Evolutionary conservation across 1,140 invertebrate genomes (phyloP).

Genomic region (Episyrphus balteatus): DNA sequence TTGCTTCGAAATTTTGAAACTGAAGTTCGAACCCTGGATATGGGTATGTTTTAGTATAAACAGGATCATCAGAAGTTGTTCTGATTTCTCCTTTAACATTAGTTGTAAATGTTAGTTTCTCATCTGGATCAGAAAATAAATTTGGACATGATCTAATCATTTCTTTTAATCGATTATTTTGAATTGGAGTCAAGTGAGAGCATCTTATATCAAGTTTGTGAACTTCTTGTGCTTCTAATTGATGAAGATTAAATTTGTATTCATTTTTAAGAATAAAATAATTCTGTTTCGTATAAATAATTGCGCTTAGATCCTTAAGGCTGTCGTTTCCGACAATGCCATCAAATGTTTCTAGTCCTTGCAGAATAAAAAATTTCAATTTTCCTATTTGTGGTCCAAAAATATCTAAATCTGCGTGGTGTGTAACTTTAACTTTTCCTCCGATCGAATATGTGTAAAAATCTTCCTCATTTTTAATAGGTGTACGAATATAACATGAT

Average conservation of each 20-base stretch:
- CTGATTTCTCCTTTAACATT: conserved; percentile 4
- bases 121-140: conserved; percentile 3
- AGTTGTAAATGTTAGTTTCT: too few species aligned
- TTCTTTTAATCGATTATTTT: not conserved
- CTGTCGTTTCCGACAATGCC: not conserved
- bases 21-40: too few species aligned
- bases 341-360: not conserved
- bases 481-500: too few species aligned
- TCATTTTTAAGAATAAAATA: not conserved
- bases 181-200: not conserved
- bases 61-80: conserved; percentile 3
- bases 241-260: too few species aligned
- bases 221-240: not conserved
- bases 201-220: not conserved
- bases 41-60: too few species aligned
- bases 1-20: too few species aligned
- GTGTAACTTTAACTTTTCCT: not conserved
- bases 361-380: not conserved
- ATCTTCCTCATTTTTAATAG: not conserved
- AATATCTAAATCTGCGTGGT: not conserved
- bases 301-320: not conserved
- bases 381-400: not conserved
- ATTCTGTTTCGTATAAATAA: not conserved
- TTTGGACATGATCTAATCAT: conserved; percentile 1
- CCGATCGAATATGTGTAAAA: not conserved